Conservation (phyloP, 2,797 vertebrate genomes). For the Carcharodon carcharias region DNA sequence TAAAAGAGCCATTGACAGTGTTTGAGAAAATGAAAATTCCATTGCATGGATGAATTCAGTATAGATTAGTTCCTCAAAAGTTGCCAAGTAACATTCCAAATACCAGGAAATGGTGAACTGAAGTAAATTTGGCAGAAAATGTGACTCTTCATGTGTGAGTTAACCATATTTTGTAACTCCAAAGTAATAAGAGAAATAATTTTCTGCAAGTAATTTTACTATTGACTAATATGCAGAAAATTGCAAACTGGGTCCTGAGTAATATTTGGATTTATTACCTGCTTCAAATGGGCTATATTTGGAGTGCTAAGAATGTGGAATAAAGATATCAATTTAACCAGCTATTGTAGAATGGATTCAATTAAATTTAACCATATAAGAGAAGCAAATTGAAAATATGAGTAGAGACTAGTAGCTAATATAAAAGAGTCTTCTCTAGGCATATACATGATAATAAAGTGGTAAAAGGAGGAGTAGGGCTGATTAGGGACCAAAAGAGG, state of each 20-base stretch:
- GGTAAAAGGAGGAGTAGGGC: no score
- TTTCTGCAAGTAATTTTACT: background rate
- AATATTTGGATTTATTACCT: background rate
- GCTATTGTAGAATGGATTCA: background rate
- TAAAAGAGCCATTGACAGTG: constrained; percentile 16
- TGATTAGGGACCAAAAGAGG: no score
- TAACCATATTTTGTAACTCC: background rate
- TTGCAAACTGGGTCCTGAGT: background rate
- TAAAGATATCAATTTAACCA: constrained; percentile 9
- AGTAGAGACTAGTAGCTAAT: background rate
- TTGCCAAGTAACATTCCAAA: constrained; percentile 4
- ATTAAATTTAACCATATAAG: background rate
- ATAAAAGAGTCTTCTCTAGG: no score
- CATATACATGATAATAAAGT: no score
- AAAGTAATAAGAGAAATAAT: background rate
- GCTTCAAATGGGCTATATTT: background rate
- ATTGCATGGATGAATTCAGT: constrained; percentile 9
- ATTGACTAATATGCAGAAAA: background rate
- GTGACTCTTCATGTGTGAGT: constrained; percentile 4
- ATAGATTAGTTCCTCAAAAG: constrained; percentile 18
- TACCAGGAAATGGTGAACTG: background rate
- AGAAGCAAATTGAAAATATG: background rate
- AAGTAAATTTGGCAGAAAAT: background rate
- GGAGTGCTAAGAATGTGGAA: background rate
- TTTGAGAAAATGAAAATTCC: constrained; percentile 20